A percentile compares a stretch with the other conserved stretches of the same genome.
Evolutionary conservation across 2,113 vertebrate species (phyloP).

Genomic region (Chaetops frenatus): DNA sequence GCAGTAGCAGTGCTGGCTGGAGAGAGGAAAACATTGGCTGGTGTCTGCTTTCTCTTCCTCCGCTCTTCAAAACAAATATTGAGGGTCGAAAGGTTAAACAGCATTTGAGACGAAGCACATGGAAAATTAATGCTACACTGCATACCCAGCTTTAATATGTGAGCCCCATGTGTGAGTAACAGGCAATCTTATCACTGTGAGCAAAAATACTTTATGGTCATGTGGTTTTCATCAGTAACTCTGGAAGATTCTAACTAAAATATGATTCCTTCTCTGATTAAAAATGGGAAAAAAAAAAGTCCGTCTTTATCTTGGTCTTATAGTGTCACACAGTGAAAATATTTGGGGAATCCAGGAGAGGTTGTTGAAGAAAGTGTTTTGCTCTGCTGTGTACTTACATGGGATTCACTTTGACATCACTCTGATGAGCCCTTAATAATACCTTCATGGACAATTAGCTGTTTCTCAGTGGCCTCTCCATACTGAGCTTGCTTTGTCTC

Average conservation of each 20-base stretch:
- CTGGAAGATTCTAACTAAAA: neutral
- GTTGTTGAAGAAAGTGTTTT: neutral
- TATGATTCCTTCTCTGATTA: neutral
- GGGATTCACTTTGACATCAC: neutral
- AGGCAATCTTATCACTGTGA: neutral
- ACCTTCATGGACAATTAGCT: neutral
- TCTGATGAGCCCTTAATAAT: neutral
- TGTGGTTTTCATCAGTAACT: neutral
- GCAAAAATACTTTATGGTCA: neutral
- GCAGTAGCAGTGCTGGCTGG: neutral
- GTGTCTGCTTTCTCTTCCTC: slow-evolving; percentile 19
- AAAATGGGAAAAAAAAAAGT: neutral
- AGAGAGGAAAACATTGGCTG: neutral
- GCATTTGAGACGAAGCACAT: neutral
- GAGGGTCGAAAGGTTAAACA: slow-evolving; percentile 7
- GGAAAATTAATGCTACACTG: neutral
- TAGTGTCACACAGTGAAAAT: neutral
- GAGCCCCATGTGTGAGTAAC: neutral
- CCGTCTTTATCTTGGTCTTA: neutral
- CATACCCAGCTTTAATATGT: neutral
- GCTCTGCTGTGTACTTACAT: neutral
- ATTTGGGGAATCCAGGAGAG: neutral
- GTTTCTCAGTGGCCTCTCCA: neutral
- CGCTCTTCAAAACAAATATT: neutral
- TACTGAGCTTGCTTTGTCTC: neutral